A percentile compares a stretch with the other conserved stretches of the same genome.
Conservation (phyloP, 2,797 vertebrate species). For the Acestrorhynchus altus region DNA sequence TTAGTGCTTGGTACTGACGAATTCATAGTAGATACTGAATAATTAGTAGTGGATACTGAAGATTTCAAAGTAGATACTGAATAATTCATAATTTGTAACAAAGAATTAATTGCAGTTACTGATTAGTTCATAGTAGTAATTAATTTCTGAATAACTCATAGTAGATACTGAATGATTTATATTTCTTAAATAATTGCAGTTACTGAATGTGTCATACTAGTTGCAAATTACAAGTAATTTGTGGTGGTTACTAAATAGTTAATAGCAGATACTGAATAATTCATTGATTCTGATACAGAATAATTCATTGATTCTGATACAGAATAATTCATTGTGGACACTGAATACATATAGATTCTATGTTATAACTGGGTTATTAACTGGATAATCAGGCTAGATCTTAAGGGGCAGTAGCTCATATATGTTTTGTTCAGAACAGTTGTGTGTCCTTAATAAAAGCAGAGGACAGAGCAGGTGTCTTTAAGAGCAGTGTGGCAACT, state of each 20-base stretch:
- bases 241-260: neutral
- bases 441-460: slow-evolving; percentile 14
- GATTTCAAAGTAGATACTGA: neutral
- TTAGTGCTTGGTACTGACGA: neutral
- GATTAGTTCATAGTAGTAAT: neutral
- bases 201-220: no score
- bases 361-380: neutral
- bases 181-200: no score
- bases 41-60: neutral
- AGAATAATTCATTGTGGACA: neutral
- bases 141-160: no score
- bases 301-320: neutral
- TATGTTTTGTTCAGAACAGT: neutral
- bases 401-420: neutral
- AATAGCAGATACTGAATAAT: neutral
- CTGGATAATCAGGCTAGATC: neutral
- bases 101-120: neutral
- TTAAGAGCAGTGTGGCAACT: slow-evolving; percentile 42
- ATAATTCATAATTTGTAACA: no score
- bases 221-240: neutral
- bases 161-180: neutral
- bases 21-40: neutral
- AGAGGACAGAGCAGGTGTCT: neutral
- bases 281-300: no score
- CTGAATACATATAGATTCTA: neutral